Base-by-base conservation (phyloP, 2,888 invertebrate species). In the Drosophila histrio region DNA sequence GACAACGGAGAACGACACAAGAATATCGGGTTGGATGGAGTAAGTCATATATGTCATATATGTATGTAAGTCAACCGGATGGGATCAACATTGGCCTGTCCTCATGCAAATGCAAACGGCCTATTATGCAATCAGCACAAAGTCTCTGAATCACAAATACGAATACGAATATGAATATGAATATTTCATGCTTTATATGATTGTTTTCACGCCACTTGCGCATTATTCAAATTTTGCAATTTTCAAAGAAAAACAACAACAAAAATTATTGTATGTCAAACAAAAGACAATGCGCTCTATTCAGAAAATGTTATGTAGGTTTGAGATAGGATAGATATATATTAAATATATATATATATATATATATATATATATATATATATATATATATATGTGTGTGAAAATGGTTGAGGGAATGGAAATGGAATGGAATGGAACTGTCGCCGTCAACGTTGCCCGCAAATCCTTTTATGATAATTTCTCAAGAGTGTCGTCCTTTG, bases 401-500 rank as follows among this genome's bases (percentile, higher is more conserved):
- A 24, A 15, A 46, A 26, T 36, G 53, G 38, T 15, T 57, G 34
- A 32, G 39, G 44, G 24, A 52, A 56, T 43, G 52, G 52, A 49
- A 66, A 56, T 54, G 61, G 43, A 38, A 53, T 41, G 49, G 61
- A 52, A 66, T 62, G 57, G 63, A 64, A 63, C 59, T 59, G 68
- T 53, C 58, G 34, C 28, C 21, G 52, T 15, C 34, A 34, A 34
- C 53, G 57, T 66, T 68, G 78, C 77, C 88, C 80, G 76, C 81
- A 87, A 88, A 87, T 88, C 89, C 90, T 89, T 90, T 89, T 90
- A 89, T 89, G 90, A 90, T 89, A 90, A 90, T 89, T 89, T 89
- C 90, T 89, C 90, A 90, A 89, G 90, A 90, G 90, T 89, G 90
- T 89, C 90, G 91, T 90, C 89, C 91, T 90, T 90, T 90, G 90